Base-by-base conservation (phyloP, 2,113 vertebrate species). In the Petrocephalus zakoni region DNA sequence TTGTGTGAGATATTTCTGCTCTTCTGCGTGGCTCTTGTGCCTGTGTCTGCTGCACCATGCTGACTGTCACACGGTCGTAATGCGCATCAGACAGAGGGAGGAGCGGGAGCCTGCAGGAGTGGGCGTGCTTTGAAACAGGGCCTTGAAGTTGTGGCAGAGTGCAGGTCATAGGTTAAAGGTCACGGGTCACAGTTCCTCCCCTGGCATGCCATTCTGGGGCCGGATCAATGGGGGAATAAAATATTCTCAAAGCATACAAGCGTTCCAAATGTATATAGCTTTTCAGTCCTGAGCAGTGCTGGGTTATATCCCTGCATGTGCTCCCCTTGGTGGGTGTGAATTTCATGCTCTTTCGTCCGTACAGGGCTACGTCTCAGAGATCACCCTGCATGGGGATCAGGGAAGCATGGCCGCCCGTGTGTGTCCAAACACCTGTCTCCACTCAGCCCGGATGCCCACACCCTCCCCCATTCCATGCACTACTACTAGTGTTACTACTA, bases 111-210 rank as follows among this genome's bases (percentile, higher is more conserved):
- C 89, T 56, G 42, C 53, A 53, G 53, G 75, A 82, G 75, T 82
- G 72, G 75, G 87, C 37, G 75, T 78, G 21, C 53, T 8, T n/a
- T 58, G 7, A 78, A 78, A 87, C 53, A 4, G 37, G 47, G 53
- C 53, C 78, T 49, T 61, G 72, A 21, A 81, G 88, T 88, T 75
- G 42, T 58, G 49, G n/a, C 55, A 61, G 55, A 25, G 55, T 84
- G 88, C 51, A 84, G 58, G 88, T 68, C 75, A 88, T 47, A 55
- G 75, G 81, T 83, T 84, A 88, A 83, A 46, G 75, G 4, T 88
- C 49, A 84, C 13, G 5, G 55, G 55, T 72, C 51, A 47, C 17
- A 46, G 46, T 25, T 72, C 88, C 42, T 86, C 56, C 83, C 49
- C 83, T 86, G 47, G 88, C 46, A 61, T 89, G 82, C 56, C 47